Conservation (phyloP, 2,888 invertebrate species). For the Formica aserva region DNA sequence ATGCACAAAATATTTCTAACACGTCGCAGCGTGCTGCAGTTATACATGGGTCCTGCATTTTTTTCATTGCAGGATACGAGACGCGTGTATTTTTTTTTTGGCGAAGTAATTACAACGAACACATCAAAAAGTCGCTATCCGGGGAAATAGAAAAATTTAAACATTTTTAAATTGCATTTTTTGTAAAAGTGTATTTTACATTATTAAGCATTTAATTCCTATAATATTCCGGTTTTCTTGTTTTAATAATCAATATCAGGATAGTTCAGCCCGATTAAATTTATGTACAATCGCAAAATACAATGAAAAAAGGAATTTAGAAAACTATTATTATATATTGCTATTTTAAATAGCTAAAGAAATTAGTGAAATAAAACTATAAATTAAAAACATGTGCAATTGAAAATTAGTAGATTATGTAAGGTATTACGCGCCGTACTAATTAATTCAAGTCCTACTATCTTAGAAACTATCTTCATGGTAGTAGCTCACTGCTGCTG, state of each 20-base stretch:
- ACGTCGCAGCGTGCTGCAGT: background rate
- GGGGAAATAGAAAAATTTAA: background rate
- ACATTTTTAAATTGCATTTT: background rate
- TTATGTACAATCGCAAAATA: background rate
- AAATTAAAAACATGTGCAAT: conserved; percentile 22
- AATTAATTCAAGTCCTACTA: conserved; percentile 79
- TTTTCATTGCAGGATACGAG: background rate
- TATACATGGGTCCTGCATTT: background rate
- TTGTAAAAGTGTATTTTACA: background rate
- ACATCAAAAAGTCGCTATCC: conserved; percentile 16
- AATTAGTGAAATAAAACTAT: background rate
- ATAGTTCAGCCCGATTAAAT: background rate
- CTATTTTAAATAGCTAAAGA: background rate
- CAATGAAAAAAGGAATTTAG: background rate
- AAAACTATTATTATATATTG: background rate
- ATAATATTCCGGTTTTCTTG: background rate
- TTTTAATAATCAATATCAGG: background rate
- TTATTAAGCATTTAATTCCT: background rate
- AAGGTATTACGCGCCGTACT: conserved; percentile 54
- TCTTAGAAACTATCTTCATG: conserved; percentile 74
- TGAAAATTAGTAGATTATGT: background rate
- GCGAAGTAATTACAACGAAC: conserved; percentile 1
- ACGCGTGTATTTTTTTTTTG: background rate
- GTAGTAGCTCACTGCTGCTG: conserved; percentile 57
- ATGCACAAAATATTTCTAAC: conserved; percentile 24